Base-by-base conservation (phyloP, 1,140 invertebrate species). In the Trialeurodes vaporariorum region DNA sequence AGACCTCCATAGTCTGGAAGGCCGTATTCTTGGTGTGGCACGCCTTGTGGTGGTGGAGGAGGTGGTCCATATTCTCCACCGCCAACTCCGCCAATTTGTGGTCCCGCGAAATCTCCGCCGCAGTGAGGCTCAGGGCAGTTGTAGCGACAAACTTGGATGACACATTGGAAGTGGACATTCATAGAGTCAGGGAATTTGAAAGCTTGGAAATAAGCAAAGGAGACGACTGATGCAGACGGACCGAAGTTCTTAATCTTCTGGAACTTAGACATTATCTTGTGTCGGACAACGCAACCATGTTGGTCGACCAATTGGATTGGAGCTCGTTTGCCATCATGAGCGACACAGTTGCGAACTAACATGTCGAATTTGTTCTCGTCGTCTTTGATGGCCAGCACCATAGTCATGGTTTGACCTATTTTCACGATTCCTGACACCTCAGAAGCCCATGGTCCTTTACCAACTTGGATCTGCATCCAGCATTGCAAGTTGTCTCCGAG, bases 141-240 rank as follows among this genome's bases (percentile, higher is more conserved):
- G 75, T 93, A 92, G 67, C 93, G 84, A 73, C 93, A 96, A 71
- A 96, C 94, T 76, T 96, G 93, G 70, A 96, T 96, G 21, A 93
- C 94, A 79, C 93, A 96, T 77, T 96, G 93, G 83, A 96, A 96
- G 76, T 96, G 93, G 0, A 96, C 93, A 77, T 96, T 93, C 93
- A 96, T 96, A 0, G 91, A 94, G 75, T 96, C 94, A 0, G 94
- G 94, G 81, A 96, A 96, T 76, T 96, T 96, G 80, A 96, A 96
- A 0, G 93, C 93, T 80, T 92, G 91, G 84, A 96, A 95, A 76
- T 95, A 92, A 0, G 93, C 92, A 72, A 94, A 96, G 0, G 92
- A 94, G 1, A 95, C 79, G 0, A 95, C 92, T 1, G 91, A 93
- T 2, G 94, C 94, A 66, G 90, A 92, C 0, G 92, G 89, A 11